A percentile compares a stretch with the other conserved stretches of the same genome.
Conservation (phyloP, 2,888 invertebrate species). For the Agrotis exclamationis region DNA sequence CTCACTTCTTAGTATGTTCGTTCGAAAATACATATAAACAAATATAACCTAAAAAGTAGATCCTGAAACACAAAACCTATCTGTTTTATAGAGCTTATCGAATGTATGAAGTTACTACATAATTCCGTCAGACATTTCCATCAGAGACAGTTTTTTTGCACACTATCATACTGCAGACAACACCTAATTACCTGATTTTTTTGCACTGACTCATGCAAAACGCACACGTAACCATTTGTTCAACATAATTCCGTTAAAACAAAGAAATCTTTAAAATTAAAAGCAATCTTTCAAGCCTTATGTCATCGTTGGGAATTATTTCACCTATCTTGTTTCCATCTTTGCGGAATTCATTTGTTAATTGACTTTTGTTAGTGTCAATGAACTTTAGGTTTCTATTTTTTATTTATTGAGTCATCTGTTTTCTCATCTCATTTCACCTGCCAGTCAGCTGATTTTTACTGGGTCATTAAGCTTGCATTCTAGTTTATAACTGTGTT, state of each 20-base stretch:
- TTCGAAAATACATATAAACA: too few relatives aligned
- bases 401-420: not conserved
- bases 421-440: too few relatives aligned
- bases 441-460: not conserved
- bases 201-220: constrained; percentile 54
- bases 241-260: constrained; percentile 33
- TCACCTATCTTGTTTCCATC: constrained; percentile 26
- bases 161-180: constrained; percentile 42
- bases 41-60: not conserved
- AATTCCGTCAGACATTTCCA: constrained; percentile 48
- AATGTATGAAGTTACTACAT: constrained; percentile 56
- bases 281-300: constrained; percentile 47
- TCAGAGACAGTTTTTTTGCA: constrained; percentile 50
- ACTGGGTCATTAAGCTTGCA: not conserved
- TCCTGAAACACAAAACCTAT: constrained; percentile 9
- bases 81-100: constrained; percentile 45
- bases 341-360: constrained; percentile 31
- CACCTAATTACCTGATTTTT: constrained; percentile 48
- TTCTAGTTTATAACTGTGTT: not conserved
- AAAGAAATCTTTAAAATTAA: constrained; percentile 49
- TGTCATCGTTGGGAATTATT: constrained; percentile 47
- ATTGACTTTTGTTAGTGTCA: constrained; percentile 24
- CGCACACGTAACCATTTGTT: constrained; percentile 45
- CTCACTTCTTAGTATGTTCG: too few relatives aligned
- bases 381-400: constrained; percentile 19